Conservation (phyloP, 64 coral and sea anemone genomes). For the Actinia equina region DNA sequence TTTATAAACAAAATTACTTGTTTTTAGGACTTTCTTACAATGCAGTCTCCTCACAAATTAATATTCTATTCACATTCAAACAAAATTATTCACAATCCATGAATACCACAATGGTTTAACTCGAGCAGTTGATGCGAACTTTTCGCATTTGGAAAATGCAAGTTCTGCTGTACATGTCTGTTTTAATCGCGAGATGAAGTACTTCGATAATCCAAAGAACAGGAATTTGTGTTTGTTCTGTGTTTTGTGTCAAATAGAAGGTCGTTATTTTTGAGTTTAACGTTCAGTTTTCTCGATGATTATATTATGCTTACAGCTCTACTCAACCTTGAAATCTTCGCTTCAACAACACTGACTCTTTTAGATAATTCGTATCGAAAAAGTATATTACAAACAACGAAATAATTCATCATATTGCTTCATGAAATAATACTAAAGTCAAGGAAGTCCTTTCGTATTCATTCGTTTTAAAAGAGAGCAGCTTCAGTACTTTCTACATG, state of each 20-base stretch:
- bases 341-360: neutral
- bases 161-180: no score
- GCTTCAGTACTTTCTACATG: neutral
- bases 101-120: neutral
- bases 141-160: no score
- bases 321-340: neutral
- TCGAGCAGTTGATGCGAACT: neutral
- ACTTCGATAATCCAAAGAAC: no score
- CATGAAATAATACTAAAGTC: neutral
- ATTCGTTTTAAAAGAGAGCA: neutral
- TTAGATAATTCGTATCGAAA: neutral
- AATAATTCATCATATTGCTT: neutral
- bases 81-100: neutral
- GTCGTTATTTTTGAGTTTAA: no score
- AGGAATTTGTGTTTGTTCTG: no score
- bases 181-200: no score
- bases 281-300: neutral
- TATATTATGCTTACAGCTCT: neutral
- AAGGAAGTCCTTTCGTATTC: neutral
- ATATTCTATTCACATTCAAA: neutral
- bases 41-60: no score
- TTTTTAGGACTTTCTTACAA: no score
- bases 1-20: no score
- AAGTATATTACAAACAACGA: neutral
- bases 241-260: no score